A percentile compares a stretch with the other conserved stretches of the same genome.
These are phyloP conservation scores for Lycopodina hypogea DNA, from an alignment of 37 sponge, comb jelly and placozoan species.

Conservation along the genomic window DNA sequence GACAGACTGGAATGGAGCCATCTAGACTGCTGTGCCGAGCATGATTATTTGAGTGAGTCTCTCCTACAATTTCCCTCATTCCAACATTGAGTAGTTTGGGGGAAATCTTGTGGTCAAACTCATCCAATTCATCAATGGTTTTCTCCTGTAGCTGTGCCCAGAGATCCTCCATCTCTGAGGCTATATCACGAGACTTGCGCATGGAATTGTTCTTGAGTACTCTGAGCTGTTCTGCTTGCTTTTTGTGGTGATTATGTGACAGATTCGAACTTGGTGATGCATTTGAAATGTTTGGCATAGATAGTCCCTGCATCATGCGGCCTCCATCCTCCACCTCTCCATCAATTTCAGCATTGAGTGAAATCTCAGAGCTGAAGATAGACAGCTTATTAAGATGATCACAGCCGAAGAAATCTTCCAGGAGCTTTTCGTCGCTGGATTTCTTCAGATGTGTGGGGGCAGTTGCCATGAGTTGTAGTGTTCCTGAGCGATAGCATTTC, in stretches of 20 bases:
- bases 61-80: no score
- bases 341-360: not conserved
- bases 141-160: slow-evolving; percentile 42
- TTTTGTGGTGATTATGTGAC: not conserved
- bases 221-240: not conserved
- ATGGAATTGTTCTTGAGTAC: not conserved
- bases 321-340: not conserved
- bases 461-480: slow-evolving; percentile 15
- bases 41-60: slow-evolving; percentile 4
- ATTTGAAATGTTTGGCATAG: slow-evolving; percentile 7
- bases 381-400: slow-evolving; percentile 23
- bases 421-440: slow-evolving; percentile 13
- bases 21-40: slow-evolving; percentile 31
- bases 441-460: slow-evolving; percentile 29
- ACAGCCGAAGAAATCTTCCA: slow-evolving; percentile 33
- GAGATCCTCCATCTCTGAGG: slow-evolving; percentile 55
- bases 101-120: slow-evolving; percentile 40
- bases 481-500: not conserved
- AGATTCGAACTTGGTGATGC: not conserved
- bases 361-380: not conserved
- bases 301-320: not conserved
- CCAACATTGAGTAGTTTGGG: slow-evolving; percentile 18
- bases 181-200: slow-evolving; percentile 20
- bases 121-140: slow-evolving; percentile 28
- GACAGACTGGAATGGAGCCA: not conserved